These are phyloP conservation scores for Saccostrea echinata DNA, from an alignment of 1,140 invertebrate genomes.

Conservation along the genomic window DNA sequence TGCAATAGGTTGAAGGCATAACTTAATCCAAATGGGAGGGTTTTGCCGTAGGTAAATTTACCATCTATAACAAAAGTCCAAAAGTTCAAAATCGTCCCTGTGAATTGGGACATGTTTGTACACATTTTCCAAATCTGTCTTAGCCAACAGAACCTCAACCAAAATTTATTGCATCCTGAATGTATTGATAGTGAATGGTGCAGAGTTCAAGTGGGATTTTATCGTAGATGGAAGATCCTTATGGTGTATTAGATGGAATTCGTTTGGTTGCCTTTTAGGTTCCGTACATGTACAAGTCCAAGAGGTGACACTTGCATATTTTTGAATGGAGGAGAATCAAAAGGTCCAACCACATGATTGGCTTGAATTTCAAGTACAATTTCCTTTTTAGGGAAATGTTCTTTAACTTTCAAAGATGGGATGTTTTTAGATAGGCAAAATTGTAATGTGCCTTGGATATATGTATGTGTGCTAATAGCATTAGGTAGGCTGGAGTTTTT, in stretches of 20 bases:
- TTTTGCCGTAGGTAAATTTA: conserved; percentile 48
- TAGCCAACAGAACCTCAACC: conserved; percentile 28
- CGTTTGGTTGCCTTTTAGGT: conserved; percentile 1
- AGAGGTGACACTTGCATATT: conserved; percentile 36
- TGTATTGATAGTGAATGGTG: background rate
- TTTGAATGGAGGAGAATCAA: background rate
- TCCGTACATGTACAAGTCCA: background rate
- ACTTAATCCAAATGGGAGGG: conserved; percentile 31
- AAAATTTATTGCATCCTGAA: background rate
- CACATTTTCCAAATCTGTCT: conserved; percentile 46
- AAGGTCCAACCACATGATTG: too few relatives aligned
- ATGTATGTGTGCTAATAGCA: too few relatives aligned
- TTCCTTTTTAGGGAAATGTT: too few relatives aligned
- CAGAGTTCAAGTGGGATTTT: background rate
- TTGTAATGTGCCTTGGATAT: too few relatives aligned
- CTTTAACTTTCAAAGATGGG: too few relatives aligned
- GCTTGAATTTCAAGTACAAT: too few relatives aligned
- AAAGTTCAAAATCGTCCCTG: too few relatives aligned
- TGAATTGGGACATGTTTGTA: conserved; percentile 28
- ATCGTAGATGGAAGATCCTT: conserved; percentile 39
- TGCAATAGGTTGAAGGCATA: conserved; percentile 35
- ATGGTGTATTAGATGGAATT: conserved; percentile 34
- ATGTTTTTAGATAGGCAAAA: too few relatives aligned
- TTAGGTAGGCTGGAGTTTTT: too few relatives aligned
- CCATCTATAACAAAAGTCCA: background rate